Base-by-base conservation (phyloP, 1,140 invertebrate genomes). In the Drosophila nannoptera region DNA sequence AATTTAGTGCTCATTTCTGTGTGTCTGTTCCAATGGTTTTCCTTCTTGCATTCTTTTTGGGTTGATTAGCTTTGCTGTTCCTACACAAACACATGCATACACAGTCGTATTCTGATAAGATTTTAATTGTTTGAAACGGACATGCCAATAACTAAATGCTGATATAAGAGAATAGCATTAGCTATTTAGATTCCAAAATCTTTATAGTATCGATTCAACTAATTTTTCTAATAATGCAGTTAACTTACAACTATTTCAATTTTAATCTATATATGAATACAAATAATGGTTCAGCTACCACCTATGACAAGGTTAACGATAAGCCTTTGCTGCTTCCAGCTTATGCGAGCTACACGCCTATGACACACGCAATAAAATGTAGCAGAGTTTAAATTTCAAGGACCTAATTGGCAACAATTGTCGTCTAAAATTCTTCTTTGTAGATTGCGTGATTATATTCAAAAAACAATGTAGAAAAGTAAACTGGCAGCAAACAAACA, bases 71-170 rank as follows among this genome's bases (percentile, higher is more conserved):
- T 55, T 32, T 49, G 56, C 72, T 60, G 67, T 59, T 63, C 70
- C 59, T n/a, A 64, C 29, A 69, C 45, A 55, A 14, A 42, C 7
- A 49, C 16, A 12, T 42, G 16, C 32, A 64, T 42, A 50, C 43
- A 48, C 42, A 64, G 50, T 74, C 58, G 46, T 33, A 64, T 84
- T 83, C 81, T 84, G 80, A 83, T 83, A 83, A 83, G 78, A 76
- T 68, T 56, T 78, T 82, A 73, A 80, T 84, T 83, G 76, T 73
- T 78, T 76, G 76, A 75, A 73, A 67, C 76, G 54, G 73, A 76
- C 72, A 83, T 84, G 75, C 75, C 80, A 76, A 84, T 76, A 78
- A 56, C 45, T 64, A 11, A 50, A 29, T 61, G 35, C 49, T 64
- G 59, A n/a, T 42, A 42, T 42, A 5, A 14, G 9, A n/a, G 33